Evolutionary conservation across 2,888 invertebrate species (phyloP).

Genomic region (Lypha dubia): DNA sequence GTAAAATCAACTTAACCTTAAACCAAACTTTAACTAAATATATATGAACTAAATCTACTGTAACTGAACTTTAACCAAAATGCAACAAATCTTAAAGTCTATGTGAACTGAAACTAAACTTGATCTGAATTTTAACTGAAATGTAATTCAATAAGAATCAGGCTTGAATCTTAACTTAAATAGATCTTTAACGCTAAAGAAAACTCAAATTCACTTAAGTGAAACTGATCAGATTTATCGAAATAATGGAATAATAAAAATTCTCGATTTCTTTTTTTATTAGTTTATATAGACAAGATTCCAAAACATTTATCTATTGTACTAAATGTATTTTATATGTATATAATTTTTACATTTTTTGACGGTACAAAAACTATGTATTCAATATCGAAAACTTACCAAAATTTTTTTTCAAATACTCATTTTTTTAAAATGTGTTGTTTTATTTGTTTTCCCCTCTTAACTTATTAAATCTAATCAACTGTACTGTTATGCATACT

Average conservation of each 20-base stretch:
- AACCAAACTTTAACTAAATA: too few species aligned
- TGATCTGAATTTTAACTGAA: background rate
- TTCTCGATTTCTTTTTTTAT: too few species aligned
- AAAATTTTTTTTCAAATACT: constrained; percentile 27
- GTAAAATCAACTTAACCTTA: too few species aligned
- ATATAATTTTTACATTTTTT: background rate
- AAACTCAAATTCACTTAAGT: too few species aligned
- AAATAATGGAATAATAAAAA: too few species aligned
- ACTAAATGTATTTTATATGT: background rate
- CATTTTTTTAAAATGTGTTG: constrained; percentile 54
- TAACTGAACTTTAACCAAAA: background rate
- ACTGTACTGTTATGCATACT: background rate
- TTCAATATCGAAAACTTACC: constrained; percentile 10
- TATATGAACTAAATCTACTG: too few species aligned
- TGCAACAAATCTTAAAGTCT: too few species aligned
- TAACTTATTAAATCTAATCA: constrained; percentile 19
- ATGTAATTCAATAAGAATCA: background rate
- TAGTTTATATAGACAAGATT: too few species aligned
- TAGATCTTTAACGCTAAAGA: background rate
- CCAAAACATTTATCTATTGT: too few species aligned
- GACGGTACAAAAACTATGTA: background rate
- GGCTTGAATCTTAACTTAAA: background rate
- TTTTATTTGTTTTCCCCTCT: constrained; percentile 51
- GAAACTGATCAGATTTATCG: too few species aligned
- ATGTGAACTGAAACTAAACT: background rate